Percentiles rank a stretch among this genome's conserved stretches.
Evolutionary conservation across 2,113 vertebrate species (phyloP).

Genomic region (Cardinalis cardinalis): DNA sequence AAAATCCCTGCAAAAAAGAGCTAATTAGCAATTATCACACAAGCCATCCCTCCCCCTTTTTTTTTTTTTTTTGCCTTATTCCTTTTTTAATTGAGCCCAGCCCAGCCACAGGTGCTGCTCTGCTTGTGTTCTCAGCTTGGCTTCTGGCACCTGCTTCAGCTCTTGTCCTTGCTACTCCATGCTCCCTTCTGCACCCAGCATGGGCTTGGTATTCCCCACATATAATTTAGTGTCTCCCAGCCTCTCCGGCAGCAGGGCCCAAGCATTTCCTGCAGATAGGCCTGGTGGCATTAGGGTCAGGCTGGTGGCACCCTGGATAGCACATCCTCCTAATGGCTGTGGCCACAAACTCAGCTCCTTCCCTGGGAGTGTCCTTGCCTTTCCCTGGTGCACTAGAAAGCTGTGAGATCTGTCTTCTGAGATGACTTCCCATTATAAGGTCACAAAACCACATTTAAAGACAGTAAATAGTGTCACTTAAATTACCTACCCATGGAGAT

Average conservation of each 20-base stretch:
- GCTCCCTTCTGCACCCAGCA: neutral
- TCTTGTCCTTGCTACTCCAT: fast-evolving
- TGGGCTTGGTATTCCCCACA: fast-evolving
- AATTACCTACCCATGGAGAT: neutral
- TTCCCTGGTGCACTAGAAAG: neutral
- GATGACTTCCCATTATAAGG: neutral
- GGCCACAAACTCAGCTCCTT: fast-evolving
- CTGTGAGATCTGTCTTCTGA: neutral
- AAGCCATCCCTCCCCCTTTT: fast-evolving
- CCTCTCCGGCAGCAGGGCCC: neutral
- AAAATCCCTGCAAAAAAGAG: neutral
- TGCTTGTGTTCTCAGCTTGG: neutral
- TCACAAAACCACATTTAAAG: neutral
- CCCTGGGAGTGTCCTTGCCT: fast-evolving
- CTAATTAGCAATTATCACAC: neutral
- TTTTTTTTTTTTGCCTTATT: no score
- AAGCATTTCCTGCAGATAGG: slow-evolving; percentile 12
- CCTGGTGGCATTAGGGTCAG: fast-evolving
- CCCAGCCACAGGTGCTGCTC: neutral
- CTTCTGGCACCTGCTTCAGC: neutral
- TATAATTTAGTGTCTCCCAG: neutral
- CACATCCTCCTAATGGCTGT: fast-evolving
- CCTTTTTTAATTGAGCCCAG: neutral
- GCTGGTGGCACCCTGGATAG: fast-evolving
- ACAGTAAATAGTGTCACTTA: neutral